Evolutionary conservation across 1,140 invertebrate species (phyloP).

Genomic region (Homalodisca vitripennis): DNA sequence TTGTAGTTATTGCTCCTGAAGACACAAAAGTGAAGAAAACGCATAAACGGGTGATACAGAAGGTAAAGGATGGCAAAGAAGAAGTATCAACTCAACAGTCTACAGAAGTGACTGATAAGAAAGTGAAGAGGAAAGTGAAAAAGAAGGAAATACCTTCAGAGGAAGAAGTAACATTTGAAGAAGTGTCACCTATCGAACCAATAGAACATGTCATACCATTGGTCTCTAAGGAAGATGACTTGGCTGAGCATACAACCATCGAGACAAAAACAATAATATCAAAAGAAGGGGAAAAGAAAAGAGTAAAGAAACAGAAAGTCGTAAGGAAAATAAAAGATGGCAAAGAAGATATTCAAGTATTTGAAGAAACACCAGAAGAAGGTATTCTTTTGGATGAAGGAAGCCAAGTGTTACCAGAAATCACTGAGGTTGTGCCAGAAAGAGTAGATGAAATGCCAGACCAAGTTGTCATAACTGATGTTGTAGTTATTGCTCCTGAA

Average conservation of each 20-base stretch:
- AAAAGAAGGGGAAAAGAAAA: conserved; percentile 34
- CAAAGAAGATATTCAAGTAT: conserved; percentile 42
- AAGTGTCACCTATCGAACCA: conserved; percentile 38
- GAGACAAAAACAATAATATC: conserved; percentile 36
- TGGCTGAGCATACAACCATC: conserved; percentile 36
- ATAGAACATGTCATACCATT: conserved; percentile 40
- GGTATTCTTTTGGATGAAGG: conserved; percentile 30
- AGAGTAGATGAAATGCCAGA: conserved; percentile 38
- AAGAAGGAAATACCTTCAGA: neutral
- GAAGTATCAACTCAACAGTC: conserved; percentile 36
- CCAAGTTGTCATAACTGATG: conserved; percentile 49
- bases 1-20: conserved; percentile 41
- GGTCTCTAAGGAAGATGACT: neutral
- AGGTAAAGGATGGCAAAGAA: conserved; percentile 36
- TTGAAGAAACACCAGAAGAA: conserved; percentile 33
- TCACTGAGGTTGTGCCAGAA: conserved; percentile 32
- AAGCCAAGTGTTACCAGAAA: conserved; percentile 33
- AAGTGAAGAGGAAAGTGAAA: conserved; percentile 39
- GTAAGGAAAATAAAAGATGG: conserved; percentile 36
- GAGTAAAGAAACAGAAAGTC: conserved; percentile 43
- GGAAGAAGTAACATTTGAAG: conserved; percentile 37
- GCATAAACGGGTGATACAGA: conserved; percentile 30
- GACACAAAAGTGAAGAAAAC: conserved; percentile 37
- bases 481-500: conserved; percentile 41
- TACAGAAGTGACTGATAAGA: conserved; percentile 37